phyloP scores from a whole-genome alignment of 2,797 vertebrate species.

The Myiotriccus ornatus region DNA sequence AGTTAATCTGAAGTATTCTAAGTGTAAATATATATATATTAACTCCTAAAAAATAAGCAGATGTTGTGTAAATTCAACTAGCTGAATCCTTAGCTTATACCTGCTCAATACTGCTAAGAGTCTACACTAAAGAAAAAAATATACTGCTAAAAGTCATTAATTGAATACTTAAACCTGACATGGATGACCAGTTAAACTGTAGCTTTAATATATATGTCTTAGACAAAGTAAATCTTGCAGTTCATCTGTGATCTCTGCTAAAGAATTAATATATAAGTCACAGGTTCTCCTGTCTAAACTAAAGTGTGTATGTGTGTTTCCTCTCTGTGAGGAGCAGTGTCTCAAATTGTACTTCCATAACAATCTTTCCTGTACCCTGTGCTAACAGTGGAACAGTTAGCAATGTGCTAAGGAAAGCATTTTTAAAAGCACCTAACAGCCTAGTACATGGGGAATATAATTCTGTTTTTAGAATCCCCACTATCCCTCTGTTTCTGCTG shows the following conservation, averaged over 20 bases:
- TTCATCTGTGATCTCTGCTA: not conserved
- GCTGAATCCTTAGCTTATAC: not conserved
- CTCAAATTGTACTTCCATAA: not conserved
- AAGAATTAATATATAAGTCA: not conserved
- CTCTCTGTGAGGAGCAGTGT: not conserved
- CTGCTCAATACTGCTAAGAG: not conserved
- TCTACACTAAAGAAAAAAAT: not conserved
- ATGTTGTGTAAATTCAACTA: not conserved
- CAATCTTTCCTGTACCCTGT: not conserved
- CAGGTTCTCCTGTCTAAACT: not conserved
- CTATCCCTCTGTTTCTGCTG: not conserved
- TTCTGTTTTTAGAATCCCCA: not conserved
- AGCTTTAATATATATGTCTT: not conserved
- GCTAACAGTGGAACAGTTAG: not conserved
- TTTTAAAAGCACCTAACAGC: not conserved
- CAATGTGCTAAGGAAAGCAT: not conserved
- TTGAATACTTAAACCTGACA: not conserved
- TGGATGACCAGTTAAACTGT: not conserved
- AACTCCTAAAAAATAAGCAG: not conserved
- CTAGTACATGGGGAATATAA: accelerated
- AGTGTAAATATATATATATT: not conserved
- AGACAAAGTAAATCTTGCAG: not conserved
- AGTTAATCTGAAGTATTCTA: not conserved
- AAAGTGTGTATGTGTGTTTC: not conserved
- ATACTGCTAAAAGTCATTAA: not conserved